Base-by-base conservation (phyloP, 2,113 vertebrate species). In the Austrofundulus limnaeus region DNA sequence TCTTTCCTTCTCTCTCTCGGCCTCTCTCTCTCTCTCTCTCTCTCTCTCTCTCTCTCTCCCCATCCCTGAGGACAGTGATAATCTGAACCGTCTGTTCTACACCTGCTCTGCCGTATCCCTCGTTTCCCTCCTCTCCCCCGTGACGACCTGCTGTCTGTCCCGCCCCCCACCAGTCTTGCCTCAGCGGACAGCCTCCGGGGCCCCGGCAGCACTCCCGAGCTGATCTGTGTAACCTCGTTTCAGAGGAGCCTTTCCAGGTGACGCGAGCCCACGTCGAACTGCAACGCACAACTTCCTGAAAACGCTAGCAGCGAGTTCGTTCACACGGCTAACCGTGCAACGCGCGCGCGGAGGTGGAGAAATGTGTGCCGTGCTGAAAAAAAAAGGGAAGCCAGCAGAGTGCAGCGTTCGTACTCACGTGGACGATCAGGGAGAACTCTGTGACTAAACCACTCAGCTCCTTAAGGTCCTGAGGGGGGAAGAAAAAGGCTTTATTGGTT, bases 371-470 rank as follows among this genome's bases (percentile, higher is more conserved):
- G 20, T 16, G 16, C 2, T 1, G 16, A 63, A 38, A 23, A 37
- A 37, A 47, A 58, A 66, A 24, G n/a, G n/a, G 45, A 13, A 64
- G 53, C 39, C 41, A 20, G 62, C 6, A 38, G 56, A 62, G 46
- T n/a, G 19, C 15, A 61, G 49, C 31, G 68, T 64, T 82, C 20
- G 80, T 92, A 98, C 97, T 97, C 90, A 99, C 97, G 19, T 91
- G 92, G 72, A 98, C 95, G 38, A 96, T 87, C 51, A 94, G 43
- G 41, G 94, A 94, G 88, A 99, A 94, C 63, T 97, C 94, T 31
- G 93, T 95, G 82, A 98, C 94, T 90, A 98, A 78, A 47, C 94
- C 90, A 62, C 88, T 92, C 72, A 99, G 92, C 80, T 94, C 93
- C 86, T 94, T 91, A 84, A 99, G 92, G 55, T 95, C 94, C 97